Base-by-base conservation (phyloP, 1,140 invertebrate species). In the Drosophila miranda region DNA sequence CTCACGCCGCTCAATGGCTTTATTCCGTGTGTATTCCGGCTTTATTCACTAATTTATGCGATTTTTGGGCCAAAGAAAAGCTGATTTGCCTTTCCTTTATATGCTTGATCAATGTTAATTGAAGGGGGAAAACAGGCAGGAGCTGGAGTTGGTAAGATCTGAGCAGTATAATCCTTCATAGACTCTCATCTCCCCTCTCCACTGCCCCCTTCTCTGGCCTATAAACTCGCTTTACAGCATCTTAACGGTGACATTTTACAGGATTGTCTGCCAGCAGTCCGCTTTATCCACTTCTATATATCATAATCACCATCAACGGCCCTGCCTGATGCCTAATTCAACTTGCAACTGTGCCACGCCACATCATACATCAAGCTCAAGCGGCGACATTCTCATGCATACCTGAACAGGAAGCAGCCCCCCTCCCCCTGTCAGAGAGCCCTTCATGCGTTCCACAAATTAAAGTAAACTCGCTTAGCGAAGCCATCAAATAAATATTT, bases 391-490 rank as follows among this genome's bases (percentile, higher is more conserved):
- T 30, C 66, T 78, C 81, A 82, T 87, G 81, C 81, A 86, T 86
- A 86, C 43, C 81, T 86, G 78, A 86, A 68, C 64, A 87, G 81
- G 19, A 19, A 19, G 16, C 41, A 26, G 13, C 21, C n/a, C 11
- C 19, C 3, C 16, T 14, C 30, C 16, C 43, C 34, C 49, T 34
- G 51, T 9, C 30, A 1, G 30, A 11, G 30, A 34, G 9, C 8
- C 28, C 23, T 63, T 54, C 44, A 43, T 61, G 56, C 64, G 55
- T 62, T 59, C 42, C 49, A 75, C 64, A 82, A 86, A 87, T 86
- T 86, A 82, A 86, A 86, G 81, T 81, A 87, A 72, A 86, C 71
- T 81, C 82, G 82, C 79, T 81, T 78, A 78, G 71, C 76, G 38
- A 28, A 52, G 28, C 68, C 73, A 80, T 84, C 62, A 86, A 81